Conservation (phyloP, 2,888 invertebrate genomes). For the Aradus depressus region DNA sequence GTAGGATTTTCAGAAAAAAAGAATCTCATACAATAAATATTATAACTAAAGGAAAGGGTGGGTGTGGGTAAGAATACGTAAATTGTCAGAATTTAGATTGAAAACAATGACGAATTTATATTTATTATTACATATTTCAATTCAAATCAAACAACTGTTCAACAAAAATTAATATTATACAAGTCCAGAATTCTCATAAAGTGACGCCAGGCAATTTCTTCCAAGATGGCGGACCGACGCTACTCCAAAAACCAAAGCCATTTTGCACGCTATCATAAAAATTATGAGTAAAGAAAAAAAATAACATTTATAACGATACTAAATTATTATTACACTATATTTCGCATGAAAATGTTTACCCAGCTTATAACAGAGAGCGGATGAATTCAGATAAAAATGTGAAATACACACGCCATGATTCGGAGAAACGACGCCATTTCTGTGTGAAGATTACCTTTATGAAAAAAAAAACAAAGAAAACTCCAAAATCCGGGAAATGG, state of each 20-base stretch:
- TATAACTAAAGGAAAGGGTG: background rate
- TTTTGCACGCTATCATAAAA: background rate
- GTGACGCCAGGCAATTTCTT: slow-evolving; percentile 16
- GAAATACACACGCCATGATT: slow-evolving; percentile 13
- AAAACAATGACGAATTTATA: too few species aligned
- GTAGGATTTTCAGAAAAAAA: too few species aligned
- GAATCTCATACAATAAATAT: too few species aligned
- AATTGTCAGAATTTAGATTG: too few species aligned
- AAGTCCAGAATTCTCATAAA: background rate
- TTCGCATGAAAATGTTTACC: slow-evolving; percentile 13
- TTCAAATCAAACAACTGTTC: background rate
- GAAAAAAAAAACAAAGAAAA: slow-evolving; percentile 14
- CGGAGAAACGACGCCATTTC: slow-evolving; percentile 20
- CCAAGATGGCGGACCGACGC: slow-evolving; percentile 25
- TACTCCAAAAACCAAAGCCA: background rate
- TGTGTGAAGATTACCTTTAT: slow-evolving; percentile 9
- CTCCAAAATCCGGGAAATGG: slow-evolving; percentile 8
- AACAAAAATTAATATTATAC: background rate
- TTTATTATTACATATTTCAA: too few species aligned
- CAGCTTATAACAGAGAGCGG: slow-evolving; percentile 19
- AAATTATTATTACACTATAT: slow-evolving; percentile 5
- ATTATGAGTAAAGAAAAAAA: background rate
- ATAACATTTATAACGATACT: slow-evolving; percentile 8
- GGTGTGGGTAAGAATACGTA: too few species aligned
- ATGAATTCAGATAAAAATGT: slow-evolving; percentile 22